Base-by-base conservation (phyloP, 2,888 invertebrate species). In the Philonicus albiceps region DNA sequence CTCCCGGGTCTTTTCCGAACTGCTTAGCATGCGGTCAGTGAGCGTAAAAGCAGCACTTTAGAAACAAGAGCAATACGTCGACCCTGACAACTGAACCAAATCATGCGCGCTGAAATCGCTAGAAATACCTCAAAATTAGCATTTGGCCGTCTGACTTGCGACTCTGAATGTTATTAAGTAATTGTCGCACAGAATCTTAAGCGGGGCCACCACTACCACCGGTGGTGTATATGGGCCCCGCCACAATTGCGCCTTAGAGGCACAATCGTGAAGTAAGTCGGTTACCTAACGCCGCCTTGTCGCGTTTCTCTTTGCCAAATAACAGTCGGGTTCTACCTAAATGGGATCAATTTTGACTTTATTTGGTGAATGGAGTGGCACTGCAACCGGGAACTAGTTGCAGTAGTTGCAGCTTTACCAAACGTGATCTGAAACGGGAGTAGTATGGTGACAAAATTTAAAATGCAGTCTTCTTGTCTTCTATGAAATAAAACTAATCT, bases 1-100 rank as follows among this genome's bases (percentile, higher is more conserved):
- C 34, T 31, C 30, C 30, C 34, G 6, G 34, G 34, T 75, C n/a
- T 22, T 37, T 34, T 37, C 27, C 34, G 37, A 37, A 75, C 34
- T 75, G 19, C 19, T 37, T 31, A 37, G 22, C 75, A 75, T 37
- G 27, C 27, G 78, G 78, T 78, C 78, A 78, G 78, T 22, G 11
- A 78, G 43, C 43, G 40, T 27, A 40, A 40, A 78, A 37, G 78
- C 43, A 27, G 37, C 43, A 43, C 78, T 78, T 78, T n/a, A 16
- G 78, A 78, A 78, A 40, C 22, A 78, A 78, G 27, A 78, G 78
- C 40, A 78, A 78, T 43, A 43, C 78, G 49, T 78, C 40, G 43
- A 40, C 78, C 78, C 37, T 78, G 78, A 78, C 76, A 76, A 76
- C 40, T 78, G 78, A 78, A 78, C 78, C 78, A 78, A 78, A 78